Evolutionary conservation across 2,797 vertebrate genomes (phyloP), one percentile per base, ranked within the genome.

Genomic region (Tapera naevia): DNA sequence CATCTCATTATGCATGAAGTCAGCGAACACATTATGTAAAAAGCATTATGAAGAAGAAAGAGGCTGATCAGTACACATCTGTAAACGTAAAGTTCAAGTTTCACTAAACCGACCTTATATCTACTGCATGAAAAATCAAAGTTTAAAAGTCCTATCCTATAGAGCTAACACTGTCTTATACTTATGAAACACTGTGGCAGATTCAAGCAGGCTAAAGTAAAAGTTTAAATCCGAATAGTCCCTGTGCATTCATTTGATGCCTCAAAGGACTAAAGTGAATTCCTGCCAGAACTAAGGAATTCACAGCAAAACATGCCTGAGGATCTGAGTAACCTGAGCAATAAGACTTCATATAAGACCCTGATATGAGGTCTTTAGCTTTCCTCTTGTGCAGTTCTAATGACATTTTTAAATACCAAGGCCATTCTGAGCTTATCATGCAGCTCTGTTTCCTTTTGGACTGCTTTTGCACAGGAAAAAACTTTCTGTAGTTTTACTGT

Each of bases 71-170:
- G 64, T 10, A 69, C 24, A 7, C 15, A 35, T 32, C 27, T n/a
- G 33, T 17, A 50, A 64, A n/a, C 0, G 7, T 2, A 5, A 83
- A 58, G 33, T 7, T 2, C 57, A 28, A 24, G 65, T 37, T 80
- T 28, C 39, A 71, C 7, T 10, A 10, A 7, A 71, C 37, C 0
- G 0, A 33, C 22, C 10, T 72, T 11, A 25, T 2, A 2, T 41
- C 37, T 71, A 8, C 28, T 53, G 30, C 13, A 30, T 17, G 30
- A 78, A 69, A 58, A 72, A 41, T 7, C 25, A n/a, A 53, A 78
- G 41, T 11, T n/a, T 53, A n/a, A 2, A 66, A 56, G 41, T 14
- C 48, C 39, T 17, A 12, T 45, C 39, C 9, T 4, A 5, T 0
- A 39, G 30, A 43, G 37, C 41, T 48, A 33, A 28, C 28, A 2